These are phyloP conservation scores for Furnarius figulus DNA, from an alignment of 2,113 vertebrate genomes.

Conservation along the genomic window DNA sequence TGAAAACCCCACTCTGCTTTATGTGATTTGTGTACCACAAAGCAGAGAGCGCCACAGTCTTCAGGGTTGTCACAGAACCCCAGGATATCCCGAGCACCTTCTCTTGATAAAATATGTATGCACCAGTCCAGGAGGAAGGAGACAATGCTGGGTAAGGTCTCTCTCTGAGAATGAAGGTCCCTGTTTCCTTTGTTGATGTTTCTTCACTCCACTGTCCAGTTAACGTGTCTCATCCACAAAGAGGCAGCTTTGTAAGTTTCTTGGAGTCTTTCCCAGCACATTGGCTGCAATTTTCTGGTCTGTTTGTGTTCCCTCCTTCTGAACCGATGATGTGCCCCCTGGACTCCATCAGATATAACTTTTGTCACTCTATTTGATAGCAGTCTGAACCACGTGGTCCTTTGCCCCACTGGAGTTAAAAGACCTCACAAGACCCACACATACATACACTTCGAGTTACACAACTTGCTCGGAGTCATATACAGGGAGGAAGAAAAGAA, in stretches of 20 bases:
- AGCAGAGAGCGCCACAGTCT: not conserved
- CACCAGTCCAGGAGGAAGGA: not conserved
- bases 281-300: not conserved
- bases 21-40: not conserved
- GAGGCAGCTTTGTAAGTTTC: not conserved
- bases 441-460: not conserved
- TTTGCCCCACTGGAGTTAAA: not conserved
- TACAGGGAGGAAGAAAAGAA: not conserved
- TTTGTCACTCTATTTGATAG: not conserved
- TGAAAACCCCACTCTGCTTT: not conserved
- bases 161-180: not conserved
- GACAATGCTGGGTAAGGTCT: not conserved
- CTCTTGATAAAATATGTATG: fast-evolving
- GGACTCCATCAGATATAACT: not conserved
- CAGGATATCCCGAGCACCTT: not conserved
- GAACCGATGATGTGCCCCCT: not conserved
- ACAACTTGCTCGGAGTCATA: not conserved
- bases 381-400: not conserved
- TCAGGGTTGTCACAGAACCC: not conserved
- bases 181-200: not conserved
- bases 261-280: not conserved
- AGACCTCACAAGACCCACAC: not conserved
- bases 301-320: not conserved
- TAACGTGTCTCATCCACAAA: not conserved
- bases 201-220: not conserved